Conservation (phyloP, 2,113 vertebrate species). For the Cisticola juncidis region DNA sequence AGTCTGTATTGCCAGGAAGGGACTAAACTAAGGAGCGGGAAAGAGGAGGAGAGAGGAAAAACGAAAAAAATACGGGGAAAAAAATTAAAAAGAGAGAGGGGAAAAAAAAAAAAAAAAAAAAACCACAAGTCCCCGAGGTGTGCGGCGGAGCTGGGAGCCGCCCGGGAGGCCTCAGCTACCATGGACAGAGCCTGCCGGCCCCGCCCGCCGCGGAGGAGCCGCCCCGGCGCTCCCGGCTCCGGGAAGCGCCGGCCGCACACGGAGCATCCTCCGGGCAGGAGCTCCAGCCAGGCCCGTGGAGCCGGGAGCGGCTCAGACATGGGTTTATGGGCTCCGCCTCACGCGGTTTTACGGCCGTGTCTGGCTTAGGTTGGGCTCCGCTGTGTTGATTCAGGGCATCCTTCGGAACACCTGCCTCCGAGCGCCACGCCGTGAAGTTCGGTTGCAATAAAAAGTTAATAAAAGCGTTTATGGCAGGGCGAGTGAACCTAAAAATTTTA, state of each 20-base stretch:
- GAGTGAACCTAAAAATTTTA: constrained; percentile 67
- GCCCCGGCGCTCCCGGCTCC: neutral
- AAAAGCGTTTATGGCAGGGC: constrained; percentile 73
- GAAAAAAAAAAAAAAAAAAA: neutral
- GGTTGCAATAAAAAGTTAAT: constrained; percentile 78
- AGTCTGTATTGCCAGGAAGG: neutral
- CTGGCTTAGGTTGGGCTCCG: neutral
- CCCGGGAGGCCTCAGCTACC: neutral
- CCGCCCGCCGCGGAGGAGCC: neutral
- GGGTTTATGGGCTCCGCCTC: neutral
- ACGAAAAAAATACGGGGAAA: too few species aligned
- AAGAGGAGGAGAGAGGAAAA: rapidly evolving
- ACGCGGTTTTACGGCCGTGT: constrained; percentile 37
- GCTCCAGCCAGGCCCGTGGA: neutral
- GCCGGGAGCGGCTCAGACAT: neutral
- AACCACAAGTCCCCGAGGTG: rapidly evolving
- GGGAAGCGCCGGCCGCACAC: neutral
- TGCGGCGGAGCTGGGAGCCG: rapidly evolving
- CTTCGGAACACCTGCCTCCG: constrained; percentile 76
- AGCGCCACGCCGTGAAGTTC: constrained; percentile 56
- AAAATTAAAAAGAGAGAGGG: too few species aligned
- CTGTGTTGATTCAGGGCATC: constrained; percentile 55
- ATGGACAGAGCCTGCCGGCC: neutral
- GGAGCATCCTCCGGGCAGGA: rapidly evolving
- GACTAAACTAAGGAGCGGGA: neutral